Conservation (phyloP, 2,888 invertebrate genomes). For the Gortyna flavago region DNA sequence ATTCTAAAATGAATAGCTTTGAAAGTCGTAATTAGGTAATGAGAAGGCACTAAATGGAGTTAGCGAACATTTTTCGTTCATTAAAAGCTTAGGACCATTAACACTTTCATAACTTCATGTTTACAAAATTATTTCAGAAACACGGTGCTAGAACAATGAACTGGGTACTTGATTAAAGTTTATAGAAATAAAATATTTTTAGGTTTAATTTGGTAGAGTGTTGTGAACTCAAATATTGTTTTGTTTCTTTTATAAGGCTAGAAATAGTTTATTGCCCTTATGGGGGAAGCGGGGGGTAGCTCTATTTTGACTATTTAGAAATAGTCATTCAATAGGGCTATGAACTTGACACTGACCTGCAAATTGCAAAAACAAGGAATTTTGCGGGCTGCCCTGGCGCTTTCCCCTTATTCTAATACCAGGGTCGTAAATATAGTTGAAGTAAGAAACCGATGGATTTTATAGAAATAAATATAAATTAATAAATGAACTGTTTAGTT, state of each 20-base stretch:
- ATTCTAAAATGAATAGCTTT: constrained; percentile 53
- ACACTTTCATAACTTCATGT: constrained; percentile 36
- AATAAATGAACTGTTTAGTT: no score
- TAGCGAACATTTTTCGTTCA: constrained; percentile 32
- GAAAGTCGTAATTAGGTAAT: constrained; percentile 53
- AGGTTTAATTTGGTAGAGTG: not conserved
- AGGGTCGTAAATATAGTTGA: no score
- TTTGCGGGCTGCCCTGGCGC: no score
- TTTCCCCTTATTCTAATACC: no score
- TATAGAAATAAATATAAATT: no score
- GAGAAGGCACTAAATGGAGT: constrained; percentile 49
- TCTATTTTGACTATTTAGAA: no score
- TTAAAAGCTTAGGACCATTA: constrained; percentile 33
- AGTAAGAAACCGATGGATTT: no score
- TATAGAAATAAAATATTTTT: not conserved
- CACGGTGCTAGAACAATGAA: constrained; percentile 12
- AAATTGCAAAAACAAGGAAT: no score
- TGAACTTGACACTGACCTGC: no score
- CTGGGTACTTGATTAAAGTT: constrained; percentile 26
- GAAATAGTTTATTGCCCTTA: not conserved
- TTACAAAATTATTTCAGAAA: constrained; percentile 46
- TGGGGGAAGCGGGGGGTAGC: no score
- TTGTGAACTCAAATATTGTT: not conserved
- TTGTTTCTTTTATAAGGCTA: not conserved
- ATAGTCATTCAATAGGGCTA: no score